phyloP scores from a whole-genome alignment of 2,113 vertebrate genomes.

The Chaenocephalus aceratus region DNA sequence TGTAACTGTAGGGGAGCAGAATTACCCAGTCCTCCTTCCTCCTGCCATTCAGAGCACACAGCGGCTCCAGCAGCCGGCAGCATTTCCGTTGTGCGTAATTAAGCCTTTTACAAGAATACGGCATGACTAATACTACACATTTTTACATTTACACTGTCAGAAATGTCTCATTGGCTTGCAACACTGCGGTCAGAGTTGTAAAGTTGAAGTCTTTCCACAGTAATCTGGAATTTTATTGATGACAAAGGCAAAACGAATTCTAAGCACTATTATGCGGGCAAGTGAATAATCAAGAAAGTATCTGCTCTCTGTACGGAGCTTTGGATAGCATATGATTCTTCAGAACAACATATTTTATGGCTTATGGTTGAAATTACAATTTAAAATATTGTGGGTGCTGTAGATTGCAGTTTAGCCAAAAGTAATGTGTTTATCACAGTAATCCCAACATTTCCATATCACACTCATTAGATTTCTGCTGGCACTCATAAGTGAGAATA shows the following conservation, averaged over 20 bases:
- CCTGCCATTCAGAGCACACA: slow-evolving; percentile 73
- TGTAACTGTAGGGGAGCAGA: slow-evolving; percentile 49
- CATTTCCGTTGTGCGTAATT: slow-evolving; percentile 68
- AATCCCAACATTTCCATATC: too few relatives aligned
- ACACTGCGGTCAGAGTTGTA: background rate
- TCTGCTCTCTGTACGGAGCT: too few relatives aligned
- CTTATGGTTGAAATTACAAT: background rate
- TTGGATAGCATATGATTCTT: background rate
- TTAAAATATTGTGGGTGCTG: background rate
- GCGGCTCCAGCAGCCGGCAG: slow-evolving; percentile 71
- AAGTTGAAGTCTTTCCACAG: background rate
- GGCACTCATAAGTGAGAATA: too few relatives aligned
- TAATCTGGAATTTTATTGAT: background rate
- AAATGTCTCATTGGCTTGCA: background rate
- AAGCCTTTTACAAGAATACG: slow-evolving; percentile 53
- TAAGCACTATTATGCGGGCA: too few relatives aligned
- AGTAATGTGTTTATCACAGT: too few relatives aligned
- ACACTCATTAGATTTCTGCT: too few relatives aligned
- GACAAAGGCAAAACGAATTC: background rate
- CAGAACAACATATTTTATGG: background rate
- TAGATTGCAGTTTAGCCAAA: background rate
- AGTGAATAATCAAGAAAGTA: too few relatives aligned
- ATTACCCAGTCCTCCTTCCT: slow-evolving; percentile 49
- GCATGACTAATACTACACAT: slow-evolving; percentile 37
- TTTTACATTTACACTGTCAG: slow-evolving; percentile 15